These are phyloP conservation scores for Goniozus legneri DNA, from an alignment of 1,140 invertebrate species.

Conservation along the genomic window DNA sequence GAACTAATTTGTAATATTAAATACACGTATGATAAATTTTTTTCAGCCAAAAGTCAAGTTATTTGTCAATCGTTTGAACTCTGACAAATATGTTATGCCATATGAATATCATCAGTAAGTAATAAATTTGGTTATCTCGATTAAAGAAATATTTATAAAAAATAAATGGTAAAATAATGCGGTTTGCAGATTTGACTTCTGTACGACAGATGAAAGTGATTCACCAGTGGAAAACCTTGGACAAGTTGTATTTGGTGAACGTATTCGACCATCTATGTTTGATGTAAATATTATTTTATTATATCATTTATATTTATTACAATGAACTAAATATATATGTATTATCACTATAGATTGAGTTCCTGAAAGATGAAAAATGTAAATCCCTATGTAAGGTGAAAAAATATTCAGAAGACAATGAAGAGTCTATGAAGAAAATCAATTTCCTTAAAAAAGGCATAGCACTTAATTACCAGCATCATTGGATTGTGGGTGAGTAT, in stretches of 20 bases:
- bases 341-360: slow-evolving; percentile 53
- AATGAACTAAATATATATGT: slow-evolving; percentile 1
- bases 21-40: no score
- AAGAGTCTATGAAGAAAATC: slow-evolving; percentile 67
- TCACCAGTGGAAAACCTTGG: slow-evolving; percentile 97
- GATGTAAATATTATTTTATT: slow-evolving; percentile 52
- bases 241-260: slow-evolving; percentile 97
- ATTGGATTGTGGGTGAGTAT: slow-evolving; percentile 89
- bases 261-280: slow-evolving; percentile 90
- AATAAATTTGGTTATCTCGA: slow-evolving; percentile 1
- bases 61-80: slow-evolving; percentile 95
- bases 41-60: slow-evolving; percentile 80
- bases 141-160: neutral
- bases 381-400: slow-evolving; percentile 65
- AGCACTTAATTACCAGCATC: slow-evolving; percentile 96
- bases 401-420: slow-evolving; percentile 65
- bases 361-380: slow-evolving; percentile 73
- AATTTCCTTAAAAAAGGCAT: slow-evolving; percentile 87
- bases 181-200: slow-evolving; percentile 82
- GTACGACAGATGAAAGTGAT: slow-evolving; percentile 65
- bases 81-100: slow-evolving; percentile 93
- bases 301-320: neutral
- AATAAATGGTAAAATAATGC: neutral
- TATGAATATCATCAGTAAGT: slow-evolving; percentile 90
- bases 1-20: no score